Base-by-base conservation (phyloP, 1,140 invertebrate genomes). In the Ridgeia piscesae region DNA sequence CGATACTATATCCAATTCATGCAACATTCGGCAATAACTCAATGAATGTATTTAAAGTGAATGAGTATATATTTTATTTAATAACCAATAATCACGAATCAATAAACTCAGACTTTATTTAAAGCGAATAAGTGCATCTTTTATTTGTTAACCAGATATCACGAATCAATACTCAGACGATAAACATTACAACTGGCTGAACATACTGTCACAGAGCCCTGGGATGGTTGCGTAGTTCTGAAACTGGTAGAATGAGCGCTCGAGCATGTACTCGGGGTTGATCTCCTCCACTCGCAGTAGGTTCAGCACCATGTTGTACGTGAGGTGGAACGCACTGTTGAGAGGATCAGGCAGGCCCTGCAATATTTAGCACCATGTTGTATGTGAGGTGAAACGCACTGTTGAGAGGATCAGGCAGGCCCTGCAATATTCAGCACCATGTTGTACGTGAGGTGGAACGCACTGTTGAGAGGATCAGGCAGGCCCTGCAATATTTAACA, bases 281-380 rank as follows among this genome's bases (percentile, higher is more conserved):
- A 99, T 99, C 96, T 99, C 99, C 96, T 99, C 99, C 9, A 99
- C 99, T 95, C 97, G 94, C 77, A 99, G 96, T 93, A 99, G 96
- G 97, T 99, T 99, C 14, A 99, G 96, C 17, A 99, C 98, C 99
- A 99, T 99, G 95, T 99, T 99, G 95, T 99, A 99, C 0, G 99
- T 99, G 90, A 99, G 96, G 96, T 99, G 99, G 96, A 99, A 99
- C 0, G 99, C 99, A 0, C 99, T 99, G 96, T 99, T 99, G 42
- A 99, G 98, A 0, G 99, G 98, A 96, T 99, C 99, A 0, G 99
- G 97, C 94, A 97, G 97, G 88, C 99, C 99, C 96, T 96, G 93
- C 8, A 94, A 89, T 33, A 93, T 91, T 33, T 1, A 93, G 94
- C 58, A 99, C 98, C 99, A 99, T 99, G 95, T 99, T 99, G 95